These are phyloP conservation scores for Umimayanthus chanpuru DNA, from an alignment of 92 coral and sea anemone species.

Conservation along the genomic window DNA sequence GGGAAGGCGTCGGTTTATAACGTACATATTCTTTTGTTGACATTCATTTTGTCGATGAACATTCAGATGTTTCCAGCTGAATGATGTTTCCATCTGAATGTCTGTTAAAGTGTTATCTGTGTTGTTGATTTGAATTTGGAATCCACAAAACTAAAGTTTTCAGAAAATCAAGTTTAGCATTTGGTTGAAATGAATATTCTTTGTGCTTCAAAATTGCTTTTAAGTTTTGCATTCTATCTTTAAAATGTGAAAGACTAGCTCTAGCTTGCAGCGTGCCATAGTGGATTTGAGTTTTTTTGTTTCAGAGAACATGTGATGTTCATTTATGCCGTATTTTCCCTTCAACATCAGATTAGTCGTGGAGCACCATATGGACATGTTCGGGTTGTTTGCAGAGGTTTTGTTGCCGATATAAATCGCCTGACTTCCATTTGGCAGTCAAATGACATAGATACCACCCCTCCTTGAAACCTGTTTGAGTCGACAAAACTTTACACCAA, in stretches of 20 bases:
- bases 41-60: no score
- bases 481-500: no score
- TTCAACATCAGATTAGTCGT: background rate
- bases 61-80: no score
- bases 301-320: background rate
- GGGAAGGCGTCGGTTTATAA: no score
- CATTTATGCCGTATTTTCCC: background rate
- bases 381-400: slow-evolving; percentile 18
- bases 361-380: slow-evolving; percentile 20
- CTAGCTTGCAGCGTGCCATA: slow-evolving; percentile 4
- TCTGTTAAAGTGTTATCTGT: no score
- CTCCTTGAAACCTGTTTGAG: no score
- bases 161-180: slow-evolving; percentile 10
- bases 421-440: no score
- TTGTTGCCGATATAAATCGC: background rate
- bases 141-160: background rate
- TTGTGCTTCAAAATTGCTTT: slow-evolving; percentile 37
- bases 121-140: no score
- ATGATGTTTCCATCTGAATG: no score
- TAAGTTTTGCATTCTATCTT: slow-evolving; percentile 13
- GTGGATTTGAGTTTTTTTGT: slow-evolving; percentile 16
- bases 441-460: no score
- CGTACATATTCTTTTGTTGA: no score
- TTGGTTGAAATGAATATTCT: background rate
- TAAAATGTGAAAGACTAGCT: slow-evolving; percentile 22